Conservation (phyloP, 2,113 vertebrate species). For the pig (Sus scrofa) region T2T-Sscrofa CM000821.6:4172501-4173000, state of each 20-base stretch:
- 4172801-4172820: neutral
- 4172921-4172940: neutral
- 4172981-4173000: slow-evolving; percentile 71
- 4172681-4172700: neutral
- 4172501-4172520: neutral
- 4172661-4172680: neutral
- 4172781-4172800: neutral
- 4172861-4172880: neutral
- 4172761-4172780: neutral
- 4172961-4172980: slow-evolving; percentile 63
- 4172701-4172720: neutral
- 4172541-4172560: neutral
- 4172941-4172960: neutral
- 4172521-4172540: neutral
- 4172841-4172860: neutral
- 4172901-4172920: neutral
- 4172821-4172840: neutral
- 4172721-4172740: neutral
- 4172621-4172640: neutral
- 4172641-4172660: neutral
- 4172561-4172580: neutral
- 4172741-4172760: neutral
- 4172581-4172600: neutral
- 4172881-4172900: neutral
- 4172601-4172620: neutral